Conservation (phyloP, 2,888 invertebrate genomes). For the Nesidiocoris tenuis region DNA sequence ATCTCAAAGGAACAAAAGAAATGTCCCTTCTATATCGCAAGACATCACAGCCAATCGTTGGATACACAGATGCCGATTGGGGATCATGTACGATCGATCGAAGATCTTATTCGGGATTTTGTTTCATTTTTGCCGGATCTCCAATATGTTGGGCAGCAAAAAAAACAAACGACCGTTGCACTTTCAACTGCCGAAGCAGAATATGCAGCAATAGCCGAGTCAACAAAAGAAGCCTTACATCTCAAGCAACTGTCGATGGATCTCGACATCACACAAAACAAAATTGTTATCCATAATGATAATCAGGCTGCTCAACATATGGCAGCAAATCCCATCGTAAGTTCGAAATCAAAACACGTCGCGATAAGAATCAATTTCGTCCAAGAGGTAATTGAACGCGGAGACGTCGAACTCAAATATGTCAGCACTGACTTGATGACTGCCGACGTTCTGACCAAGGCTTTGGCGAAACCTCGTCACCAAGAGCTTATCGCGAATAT, state of each 20-base stretch:
- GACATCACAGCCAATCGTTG: conserved; percentile 1
- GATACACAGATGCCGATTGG: too few relatives aligned
- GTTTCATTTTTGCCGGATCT: conserved; percentile 2
- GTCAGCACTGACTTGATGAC: neutral
- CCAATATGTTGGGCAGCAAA: neutral
- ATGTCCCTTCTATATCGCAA: conserved; percentile 20
- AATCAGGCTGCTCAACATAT: conserved; percentile 1
- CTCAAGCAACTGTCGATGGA: conserved; percentile 6
- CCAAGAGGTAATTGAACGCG: neutral
- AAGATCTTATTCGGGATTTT: neutral
- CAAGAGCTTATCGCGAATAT: neutral
- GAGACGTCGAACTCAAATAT: neutral
- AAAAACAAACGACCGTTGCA: conserved; percentile 13
- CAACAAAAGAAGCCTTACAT: neutral
- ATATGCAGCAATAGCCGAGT: neutral
- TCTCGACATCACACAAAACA: neutral
- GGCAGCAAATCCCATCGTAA: conserved; percentile 14
- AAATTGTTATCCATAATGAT: neutral
- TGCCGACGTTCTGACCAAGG: conserved; percentile 50
- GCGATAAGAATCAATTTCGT: too few relatives aligned
- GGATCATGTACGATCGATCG: too few relatives aligned
- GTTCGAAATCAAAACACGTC: conserved; percentile 5
- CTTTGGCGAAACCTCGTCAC: conserved; percentile 55
- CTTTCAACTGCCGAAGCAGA: neutral
- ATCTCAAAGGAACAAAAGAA: conserved; percentile 43